Conservation (phyloP, 2,797 vertebrate species). For the Scomberomorus guttatus region DNA sequence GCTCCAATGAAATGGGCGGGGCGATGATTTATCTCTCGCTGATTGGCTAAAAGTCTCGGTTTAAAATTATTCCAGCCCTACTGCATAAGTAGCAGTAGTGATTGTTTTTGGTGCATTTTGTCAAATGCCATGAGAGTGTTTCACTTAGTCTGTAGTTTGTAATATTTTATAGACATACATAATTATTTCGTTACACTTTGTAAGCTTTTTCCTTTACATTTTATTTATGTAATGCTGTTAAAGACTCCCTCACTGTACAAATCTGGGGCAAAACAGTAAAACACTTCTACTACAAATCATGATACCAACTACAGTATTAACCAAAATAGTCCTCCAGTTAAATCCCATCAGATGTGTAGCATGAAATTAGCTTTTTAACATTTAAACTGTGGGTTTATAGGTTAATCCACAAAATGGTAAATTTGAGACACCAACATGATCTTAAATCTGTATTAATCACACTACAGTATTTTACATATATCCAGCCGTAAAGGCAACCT, state of each 20-base stretch:
- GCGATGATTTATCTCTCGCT: not conserved
- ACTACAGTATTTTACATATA: no score
- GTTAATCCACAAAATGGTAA: no score
- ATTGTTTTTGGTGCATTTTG: not conserved
- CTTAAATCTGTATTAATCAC: no score
- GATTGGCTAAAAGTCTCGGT: slow-evolving; percentile 35
- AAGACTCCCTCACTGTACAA: not conserved
- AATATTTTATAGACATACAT: no score
- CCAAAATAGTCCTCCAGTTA: not conserved
- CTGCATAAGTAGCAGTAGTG: not conserved
- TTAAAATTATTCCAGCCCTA: not conserved
- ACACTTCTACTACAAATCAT: not conserved
- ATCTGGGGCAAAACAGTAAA: not conserved
- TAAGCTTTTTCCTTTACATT: not conserved
- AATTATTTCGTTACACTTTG: not conserved
- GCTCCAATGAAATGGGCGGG: slow-evolving; percentile 13
- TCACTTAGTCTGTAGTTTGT: not conserved
- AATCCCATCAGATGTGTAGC: not conserved
- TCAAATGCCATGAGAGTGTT: not conserved
- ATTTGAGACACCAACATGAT: no score
- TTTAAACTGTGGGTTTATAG: not conserved
- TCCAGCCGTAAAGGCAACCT: not conserved
- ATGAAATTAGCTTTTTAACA: not conserved
- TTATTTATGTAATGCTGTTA: not conserved
- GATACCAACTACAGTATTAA: not conserved